These are phyloP conservation scores for Sylvia borin DNA, from an alignment of 2,797 vertebrate species.

Conservation along the genomic window DNA sequence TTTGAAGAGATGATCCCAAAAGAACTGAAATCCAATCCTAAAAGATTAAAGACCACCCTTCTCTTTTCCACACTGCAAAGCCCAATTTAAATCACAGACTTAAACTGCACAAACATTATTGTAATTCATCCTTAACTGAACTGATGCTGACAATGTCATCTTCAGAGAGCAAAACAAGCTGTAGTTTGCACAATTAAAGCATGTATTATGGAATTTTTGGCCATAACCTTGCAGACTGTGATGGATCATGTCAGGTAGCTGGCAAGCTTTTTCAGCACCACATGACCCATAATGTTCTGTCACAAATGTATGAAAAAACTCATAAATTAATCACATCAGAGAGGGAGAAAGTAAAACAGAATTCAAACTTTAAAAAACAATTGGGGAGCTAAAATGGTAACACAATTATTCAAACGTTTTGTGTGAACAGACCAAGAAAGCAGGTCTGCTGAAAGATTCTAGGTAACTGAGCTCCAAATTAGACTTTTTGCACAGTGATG, in stretches of 20 bases:
- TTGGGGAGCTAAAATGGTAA: neutral
- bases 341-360: neutral
- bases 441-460: neutral
- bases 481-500: neutral
- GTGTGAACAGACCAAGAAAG: neutral
- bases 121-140: neutral
- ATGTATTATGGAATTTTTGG: neutral
- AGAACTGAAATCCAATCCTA: neutral
- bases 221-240: neutral
- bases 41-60: conserved; percentile 27
- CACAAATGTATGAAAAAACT: neutral
- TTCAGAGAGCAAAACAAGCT: neutral
- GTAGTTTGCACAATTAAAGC: neutral
- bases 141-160: neutral
- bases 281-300: neutral
- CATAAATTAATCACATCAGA: neutral
- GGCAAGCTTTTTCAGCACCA: neutral
- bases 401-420: neutral
- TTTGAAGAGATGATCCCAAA: neutral
- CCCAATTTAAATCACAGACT: neutral
- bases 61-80: neutral
- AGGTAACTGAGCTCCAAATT: neutral
- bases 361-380: neutral
- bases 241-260: neutral
- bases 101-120: neutral